Evolutionary conservation across 2,797 vertebrate species (phyloP), one percentile per base, ranked within the genome.

Genomic region (Gallinago nigripennis): DNA sequence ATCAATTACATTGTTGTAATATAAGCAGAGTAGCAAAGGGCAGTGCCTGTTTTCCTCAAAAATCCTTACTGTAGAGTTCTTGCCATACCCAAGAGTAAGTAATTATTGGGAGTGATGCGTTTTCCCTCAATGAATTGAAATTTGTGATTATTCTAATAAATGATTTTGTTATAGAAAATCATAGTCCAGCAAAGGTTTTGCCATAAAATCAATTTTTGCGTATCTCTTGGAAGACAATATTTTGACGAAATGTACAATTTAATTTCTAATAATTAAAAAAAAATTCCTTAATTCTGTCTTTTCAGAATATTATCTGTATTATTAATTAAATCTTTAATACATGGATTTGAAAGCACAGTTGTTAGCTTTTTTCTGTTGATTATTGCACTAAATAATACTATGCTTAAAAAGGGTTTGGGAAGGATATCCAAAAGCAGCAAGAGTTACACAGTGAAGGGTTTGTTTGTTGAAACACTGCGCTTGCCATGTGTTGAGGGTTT

Each of bases 401-500:
- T 27, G 56, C 56, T 84, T 70, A 31, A 72, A 50, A 64, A 60
- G 19, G 41, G 31, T 25, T 65, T 64, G 37, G 56, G 76, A 85
- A 65, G 54, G 8, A 37, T 35, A 57, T 77, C 60, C 69, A 77
- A 87, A 91, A 84, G 39, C 53, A 82, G 83, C 58, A 69, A 46
- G 73, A 16, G 58, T 46, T 57, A 17, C 23, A 71, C 64, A 83
- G 88, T 51, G 41, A 63, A 73, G 65, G 65, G 56, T 77, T 82
- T 85, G 75, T 90, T 79, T 73, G 48, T 69, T 54, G 31, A 78
- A 88, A 57, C 14, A 5, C 70, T 72, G 41, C 9, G 11, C 75
- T 88, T 93, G 85, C 69, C 66, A 33, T 93, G 75, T 89, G 54
- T 90, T 84, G 85, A 86, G 84, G 81, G 71, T 80, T 95, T 92